Conservation (phyloP, 2,113 vertebrate genomes). For the Mohoua ochrocephala region DNA sequence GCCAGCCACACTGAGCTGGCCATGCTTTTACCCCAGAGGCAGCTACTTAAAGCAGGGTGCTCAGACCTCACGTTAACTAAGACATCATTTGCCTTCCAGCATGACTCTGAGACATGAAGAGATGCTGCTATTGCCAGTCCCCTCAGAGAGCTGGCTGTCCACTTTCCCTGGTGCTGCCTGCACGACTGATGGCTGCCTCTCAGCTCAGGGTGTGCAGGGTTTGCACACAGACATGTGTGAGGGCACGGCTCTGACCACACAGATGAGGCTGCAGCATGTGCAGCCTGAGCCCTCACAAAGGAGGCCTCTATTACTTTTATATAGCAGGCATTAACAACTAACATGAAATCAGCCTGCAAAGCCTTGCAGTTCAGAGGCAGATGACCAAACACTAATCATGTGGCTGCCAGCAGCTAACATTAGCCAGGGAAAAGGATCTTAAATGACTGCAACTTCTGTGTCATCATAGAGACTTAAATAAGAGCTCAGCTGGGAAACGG, state of each 20-base stretch:
- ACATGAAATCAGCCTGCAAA: background rate
- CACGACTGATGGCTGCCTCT: background rate
- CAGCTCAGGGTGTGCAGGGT: background rate
- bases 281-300: background rate
- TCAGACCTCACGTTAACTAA: fast-evolving
- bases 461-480: background rate
- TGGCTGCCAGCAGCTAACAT: background rate
- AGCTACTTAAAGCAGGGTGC: fast-evolving
- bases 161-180: background rate
- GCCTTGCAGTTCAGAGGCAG: background rate
- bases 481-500: background rate
- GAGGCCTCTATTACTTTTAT: background rate
- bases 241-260: fast-evolving
- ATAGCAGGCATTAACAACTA: background rate
- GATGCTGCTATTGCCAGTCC: background rate
- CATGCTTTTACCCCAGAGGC: background rate
- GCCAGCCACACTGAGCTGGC: background rate
- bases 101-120: background rate
- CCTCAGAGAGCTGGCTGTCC: background rate
- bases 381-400: background rate
- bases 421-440: background rate
- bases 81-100: background rate
- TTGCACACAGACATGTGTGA: fast-evolving
- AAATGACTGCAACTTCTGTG: background rate
- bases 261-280: background rate